phyloP scores from a whole-genome alignment of 2,113 vertebrate species.

The Peromyscus leucopus region DNA sequence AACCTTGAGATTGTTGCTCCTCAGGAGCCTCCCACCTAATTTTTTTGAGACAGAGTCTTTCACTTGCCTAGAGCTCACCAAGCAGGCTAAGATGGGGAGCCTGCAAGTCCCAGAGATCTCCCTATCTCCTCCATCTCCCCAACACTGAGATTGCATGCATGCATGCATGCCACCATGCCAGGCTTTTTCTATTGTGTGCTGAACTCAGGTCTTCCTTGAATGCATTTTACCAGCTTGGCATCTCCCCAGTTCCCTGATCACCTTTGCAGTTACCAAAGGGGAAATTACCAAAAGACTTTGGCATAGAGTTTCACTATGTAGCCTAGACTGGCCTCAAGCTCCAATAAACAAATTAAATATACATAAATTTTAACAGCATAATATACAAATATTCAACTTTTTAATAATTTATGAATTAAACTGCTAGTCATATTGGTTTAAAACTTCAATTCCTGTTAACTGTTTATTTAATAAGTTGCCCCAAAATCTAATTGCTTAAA shows the following conservation, averaged over 20 bases:
- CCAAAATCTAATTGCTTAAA: slow-evolving; percentile 19
- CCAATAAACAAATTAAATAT: neutral
- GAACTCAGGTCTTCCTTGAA: neutral
- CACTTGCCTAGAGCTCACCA: neutral
- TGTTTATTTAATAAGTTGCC: neutral
- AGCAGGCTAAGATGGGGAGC: neutral
- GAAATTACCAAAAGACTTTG: neutral
- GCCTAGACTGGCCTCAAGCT: neutral
- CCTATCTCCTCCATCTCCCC: neutral
- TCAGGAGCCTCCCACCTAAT: neutral
- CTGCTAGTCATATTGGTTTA: neutral
- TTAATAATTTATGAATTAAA: neutral
- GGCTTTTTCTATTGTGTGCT: neutral
- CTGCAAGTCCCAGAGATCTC: neutral
- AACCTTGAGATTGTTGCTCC: neutral
- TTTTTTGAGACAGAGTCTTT: neutral
- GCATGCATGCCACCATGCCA: neutral
- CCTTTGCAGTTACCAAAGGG: neutral
- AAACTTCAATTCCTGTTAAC: slow-evolving; percentile 23
- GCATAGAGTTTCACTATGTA: neutral
- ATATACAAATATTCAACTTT: slow-evolving; percentile 32
- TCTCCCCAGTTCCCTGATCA: neutral
- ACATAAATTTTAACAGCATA: neutral
- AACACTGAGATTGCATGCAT: neutral
- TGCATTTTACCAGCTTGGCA: neutral